Conservation (phyloP, 2,797 vertebrate genomes). For the Liasis olivaceus region DNA sequence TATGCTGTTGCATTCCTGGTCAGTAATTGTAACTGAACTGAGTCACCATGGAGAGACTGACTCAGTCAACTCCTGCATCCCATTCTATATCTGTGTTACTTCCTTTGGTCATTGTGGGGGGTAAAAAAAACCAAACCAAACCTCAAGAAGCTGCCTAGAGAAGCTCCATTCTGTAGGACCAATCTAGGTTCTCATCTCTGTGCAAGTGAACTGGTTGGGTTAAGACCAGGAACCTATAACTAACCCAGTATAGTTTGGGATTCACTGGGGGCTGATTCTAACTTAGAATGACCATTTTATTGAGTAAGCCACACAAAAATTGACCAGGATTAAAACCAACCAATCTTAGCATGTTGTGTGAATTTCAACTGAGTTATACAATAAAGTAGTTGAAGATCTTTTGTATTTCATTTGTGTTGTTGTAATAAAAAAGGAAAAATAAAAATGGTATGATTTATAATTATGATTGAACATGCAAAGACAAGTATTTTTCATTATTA, state of each 20-base stretch:
- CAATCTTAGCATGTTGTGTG: not conserved
- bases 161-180: not conserved
- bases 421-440: not conserved
- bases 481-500: not conserved
- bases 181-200: not conserved
- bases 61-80: not conserved
- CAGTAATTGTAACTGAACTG: not conserved
- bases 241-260: not conserved
- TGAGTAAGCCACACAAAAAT: not conserved
- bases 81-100: not conserved
- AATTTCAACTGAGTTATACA: not conserved
- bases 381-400: not conserved
- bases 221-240: not conserved
- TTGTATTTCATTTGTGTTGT: not conserved
- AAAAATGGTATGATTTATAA: not conserved
- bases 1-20: not conserved
- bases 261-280: not conserved
- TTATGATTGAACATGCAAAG: not conserved
- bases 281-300: not conserved
- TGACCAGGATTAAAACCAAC: not conserved
- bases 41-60: not conserved
- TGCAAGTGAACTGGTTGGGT: not conserved
- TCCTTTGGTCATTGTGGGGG: not conserved
- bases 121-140: not conserved
- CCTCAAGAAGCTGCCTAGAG: not conserved